Percentiles rank a stretch among this genome's conserved stretches.
These are phyloP conservation scores for Ochotona princeps DNA, from an alignment of 2,113 vertebrate species.

Conservation along the genomic window DNA sequence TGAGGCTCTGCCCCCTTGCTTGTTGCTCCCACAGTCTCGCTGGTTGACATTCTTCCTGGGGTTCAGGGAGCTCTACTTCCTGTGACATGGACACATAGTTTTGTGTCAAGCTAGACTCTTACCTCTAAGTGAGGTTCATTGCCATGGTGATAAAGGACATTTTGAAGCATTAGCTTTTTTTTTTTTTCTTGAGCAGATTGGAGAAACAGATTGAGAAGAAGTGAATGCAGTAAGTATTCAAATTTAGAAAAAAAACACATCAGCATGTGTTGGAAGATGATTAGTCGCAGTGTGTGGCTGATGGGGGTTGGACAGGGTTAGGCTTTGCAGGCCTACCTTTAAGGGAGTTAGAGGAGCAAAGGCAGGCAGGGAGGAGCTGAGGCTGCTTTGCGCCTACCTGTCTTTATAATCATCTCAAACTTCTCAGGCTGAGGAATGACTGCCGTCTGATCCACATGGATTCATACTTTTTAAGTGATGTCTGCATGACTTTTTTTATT, in stretches of 20 bases:
- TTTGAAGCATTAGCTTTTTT: neutral
- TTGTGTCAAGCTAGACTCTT: neutral
- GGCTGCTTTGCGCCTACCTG: neutral
- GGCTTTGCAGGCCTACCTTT: neutral
- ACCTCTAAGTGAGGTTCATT: neutral
- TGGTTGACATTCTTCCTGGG: neutral
- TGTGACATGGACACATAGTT: neutral
- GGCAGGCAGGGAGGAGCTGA: neutral
- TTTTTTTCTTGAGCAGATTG: neutral
- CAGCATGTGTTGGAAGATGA: neutral
- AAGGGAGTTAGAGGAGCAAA: neutral
- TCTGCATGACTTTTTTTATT: neutral
- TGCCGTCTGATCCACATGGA: neutral
- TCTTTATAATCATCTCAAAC: neutral
- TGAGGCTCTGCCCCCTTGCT: neutral
- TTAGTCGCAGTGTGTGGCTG: no score
- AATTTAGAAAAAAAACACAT: neutral
- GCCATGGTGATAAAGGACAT: neutral
- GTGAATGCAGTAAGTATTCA: neutral
- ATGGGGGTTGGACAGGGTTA: neutral
- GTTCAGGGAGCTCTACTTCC: neutral
- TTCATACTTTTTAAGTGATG: neutral
- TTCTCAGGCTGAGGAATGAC: neutral
- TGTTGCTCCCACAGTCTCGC: neutral
- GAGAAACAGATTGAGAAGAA: constrained; percentile 21